These are phyloP conservation scores for Drosophila micromelanica DNA, from an alignment of 1,140 invertebrate genomes.

Conservation along the genomic window DNA sequence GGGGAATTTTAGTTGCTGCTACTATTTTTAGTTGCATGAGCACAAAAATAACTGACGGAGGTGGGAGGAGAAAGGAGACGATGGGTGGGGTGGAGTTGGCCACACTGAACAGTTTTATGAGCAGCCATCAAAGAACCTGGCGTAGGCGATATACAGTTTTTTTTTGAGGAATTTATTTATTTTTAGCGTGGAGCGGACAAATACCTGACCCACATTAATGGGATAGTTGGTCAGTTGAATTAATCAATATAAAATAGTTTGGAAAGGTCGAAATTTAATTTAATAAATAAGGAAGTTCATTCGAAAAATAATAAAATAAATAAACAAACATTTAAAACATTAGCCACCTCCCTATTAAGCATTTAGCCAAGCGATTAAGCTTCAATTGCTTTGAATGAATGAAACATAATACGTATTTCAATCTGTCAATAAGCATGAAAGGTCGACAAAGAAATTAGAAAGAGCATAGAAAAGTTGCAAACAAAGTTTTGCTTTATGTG, in stretches of 20 bases:
- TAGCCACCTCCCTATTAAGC: too few species aligned
- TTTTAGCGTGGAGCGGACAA: neutral
- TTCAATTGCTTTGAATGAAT: slow-evolving; percentile 9
- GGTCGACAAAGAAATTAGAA: neutral
- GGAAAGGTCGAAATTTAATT: neutral
- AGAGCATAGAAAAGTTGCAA: slow-evolving; percentile 2
- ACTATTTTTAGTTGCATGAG: slow-evolving; percentile 57
- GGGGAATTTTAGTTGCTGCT: slow-evolving; percentile 10
- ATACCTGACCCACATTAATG: neutral
- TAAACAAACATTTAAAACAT: too few species aligned
- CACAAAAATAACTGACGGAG: neutral
- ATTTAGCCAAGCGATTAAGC: slow-evolving; percentile 5
- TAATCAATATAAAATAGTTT: neutral
- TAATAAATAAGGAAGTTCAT: too few species aligned
- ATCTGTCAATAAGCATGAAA: slow-evolving; percentile 49
- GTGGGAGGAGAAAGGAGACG: neutral
- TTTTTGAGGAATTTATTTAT: neutral
- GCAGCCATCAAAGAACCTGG: slow-evolving; percentile 3
- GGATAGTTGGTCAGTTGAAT: neutral
- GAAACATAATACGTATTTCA: slow-evolving; percentile 2
- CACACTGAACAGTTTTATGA: slow-evolving; percentile 7
- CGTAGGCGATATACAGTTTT: neutral
- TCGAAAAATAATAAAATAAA: too few species aligned
- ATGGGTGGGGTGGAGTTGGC: too few species aligned
- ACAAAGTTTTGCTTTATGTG: slow-evolving; percentile 51